Evolutionary conservation across 2,888 invertebrate species (phyloP), one percentile per base, ranked within the genome.

Genomic region (Chromoteleia sp.): DNA sequence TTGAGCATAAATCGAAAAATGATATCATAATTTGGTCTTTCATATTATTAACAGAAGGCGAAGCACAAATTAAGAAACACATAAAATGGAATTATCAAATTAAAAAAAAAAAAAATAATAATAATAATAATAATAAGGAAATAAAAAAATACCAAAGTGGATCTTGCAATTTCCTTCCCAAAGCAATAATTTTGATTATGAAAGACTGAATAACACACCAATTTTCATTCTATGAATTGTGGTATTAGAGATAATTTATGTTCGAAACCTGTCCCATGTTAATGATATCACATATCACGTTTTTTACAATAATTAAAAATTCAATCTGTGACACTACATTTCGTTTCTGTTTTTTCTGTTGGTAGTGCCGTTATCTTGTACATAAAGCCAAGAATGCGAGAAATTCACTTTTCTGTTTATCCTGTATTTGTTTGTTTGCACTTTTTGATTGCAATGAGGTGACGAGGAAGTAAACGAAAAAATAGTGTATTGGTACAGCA

Each of bases 401-500:
- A 39, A 52, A 41, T 19, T 12, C 21, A 43, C 6, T 43, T 21
- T 8, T 25, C 12, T 15, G 1, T 56, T 30, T 2, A 65, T 14
- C 8, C 30, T 7, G 17, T 25, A 25, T 25, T 8, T 45, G 12
- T 29, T 52, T 41, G 29, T 52, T 65, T 58, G 39, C 41, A 45
- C 15, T 33, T 59, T 63, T 61, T 25, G 17, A 56, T 61, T 19
- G 19, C 29, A 65, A 70, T 41, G 25, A 71, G 30, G 52, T 39
- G 70, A 63, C 59, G 58, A 70, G 76, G 73, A 81, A 70, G 68
- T 71, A 25, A 74, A 48, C 19, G 71, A 61, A 71, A 77, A 15
- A 30, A 58, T 12, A 67, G 48, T 73, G 65, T 76, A 76, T 77
- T 61, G 54, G 63, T 63, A 78, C 73, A 70, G 50, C 59, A 79